phyloP scores from a whole-genome alignment of 2,888 invertebrate species.

The Mesochorus sp. region DNA sequence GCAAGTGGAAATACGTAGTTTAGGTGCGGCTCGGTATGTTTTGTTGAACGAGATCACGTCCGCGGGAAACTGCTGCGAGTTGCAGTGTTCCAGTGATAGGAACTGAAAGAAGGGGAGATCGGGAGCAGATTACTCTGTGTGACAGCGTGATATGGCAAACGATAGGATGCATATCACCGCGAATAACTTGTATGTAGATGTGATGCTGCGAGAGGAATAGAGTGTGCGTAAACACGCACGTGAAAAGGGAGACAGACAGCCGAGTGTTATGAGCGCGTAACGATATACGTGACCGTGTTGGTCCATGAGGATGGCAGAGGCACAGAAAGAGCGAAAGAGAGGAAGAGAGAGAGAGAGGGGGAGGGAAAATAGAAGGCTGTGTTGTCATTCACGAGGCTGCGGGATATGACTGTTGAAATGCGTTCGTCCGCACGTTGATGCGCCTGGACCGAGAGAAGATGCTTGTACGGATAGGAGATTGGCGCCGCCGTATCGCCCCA shows the following conservation, averaged over 20 bases:
- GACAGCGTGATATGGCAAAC: conserved; percentile 30
- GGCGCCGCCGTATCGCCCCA: conserved; percentile 77
- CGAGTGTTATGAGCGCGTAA: conserved; percentile 71
- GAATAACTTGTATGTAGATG: conserved; percentile 16
- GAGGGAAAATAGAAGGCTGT: conserved; percentile 8
- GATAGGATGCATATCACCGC: conserved; percentile 23
- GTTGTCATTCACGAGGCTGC: conserved; percentile 29
- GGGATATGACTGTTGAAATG: conserved; percentile 36
- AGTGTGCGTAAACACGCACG: conserved; percentile 20
- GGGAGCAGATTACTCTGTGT: neutral
- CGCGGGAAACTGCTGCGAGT: conserved; percentile 22
- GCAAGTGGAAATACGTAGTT: conserved; percentile 7
- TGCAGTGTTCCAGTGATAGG: neutral
- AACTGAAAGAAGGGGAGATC: neutral
- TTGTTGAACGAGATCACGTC: conserved; percentile 35
- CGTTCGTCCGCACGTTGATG: conserved; percentile 44
- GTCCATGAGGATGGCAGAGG: conserved; percentile 5
- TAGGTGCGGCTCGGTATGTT: neutral
- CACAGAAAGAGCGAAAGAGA: neutral
- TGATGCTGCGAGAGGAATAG: conserved; percentile 49
- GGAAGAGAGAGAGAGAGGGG: conserved; percentile 21
- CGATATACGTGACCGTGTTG: conserved; percentile 71
- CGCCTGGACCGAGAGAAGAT: conserved; percentile 62
- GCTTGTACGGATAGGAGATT: conserved; percentile 71
- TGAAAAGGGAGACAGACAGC: conserved; percentile 65